A percentile compares a stretch with the other conserved stretches of the same genome.
Conservation (phyloP, 2,113 vertebrate genomes). For the Lates calcarifer region DNA sequence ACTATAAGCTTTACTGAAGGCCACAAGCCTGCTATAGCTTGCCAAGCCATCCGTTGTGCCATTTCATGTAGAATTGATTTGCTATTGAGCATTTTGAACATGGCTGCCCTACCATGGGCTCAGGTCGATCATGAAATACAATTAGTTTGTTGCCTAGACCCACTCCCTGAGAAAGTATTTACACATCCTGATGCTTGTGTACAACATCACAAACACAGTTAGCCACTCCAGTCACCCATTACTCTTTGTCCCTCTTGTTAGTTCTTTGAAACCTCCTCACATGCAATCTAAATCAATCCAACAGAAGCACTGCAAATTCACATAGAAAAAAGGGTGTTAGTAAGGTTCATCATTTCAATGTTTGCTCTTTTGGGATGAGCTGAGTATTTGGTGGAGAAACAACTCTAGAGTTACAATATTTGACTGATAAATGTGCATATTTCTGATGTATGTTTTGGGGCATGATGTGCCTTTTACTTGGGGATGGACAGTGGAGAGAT, state of each 20-base stretch:
- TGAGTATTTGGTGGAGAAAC: not conserved
- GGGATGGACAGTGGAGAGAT: too few species aligned
- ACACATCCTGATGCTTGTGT: not conserved
- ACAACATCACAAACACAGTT: not conserved
- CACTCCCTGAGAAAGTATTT: constrained; percentile 22
- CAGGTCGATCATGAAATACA: not conserved
- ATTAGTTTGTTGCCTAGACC: not conserved
- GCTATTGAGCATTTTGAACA: constrained; percentile 9
- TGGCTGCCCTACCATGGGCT: not conserved
- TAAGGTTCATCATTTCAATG: not conserved
- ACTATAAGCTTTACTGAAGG: not conserved
- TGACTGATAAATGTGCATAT: not conserved
- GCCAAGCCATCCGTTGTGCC: not conserved
- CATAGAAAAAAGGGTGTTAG: not conserved
- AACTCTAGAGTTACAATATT: not conserved
- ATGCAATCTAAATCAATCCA: not conserved
- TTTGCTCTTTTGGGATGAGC: not conserved
- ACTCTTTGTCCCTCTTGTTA: not conserved
- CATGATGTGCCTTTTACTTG: too few species aligned
- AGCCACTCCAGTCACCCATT: not conserved
- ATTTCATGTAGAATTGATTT: constrained; percentile 40
- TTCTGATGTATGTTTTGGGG: not conserved
- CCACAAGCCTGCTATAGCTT: not conserved
- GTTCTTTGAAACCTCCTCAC: not conserved
- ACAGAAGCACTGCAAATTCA: not conserved